Conservation (phyloP, 2,888 invertebrate species). For the Ophion ellenae region DNA sequence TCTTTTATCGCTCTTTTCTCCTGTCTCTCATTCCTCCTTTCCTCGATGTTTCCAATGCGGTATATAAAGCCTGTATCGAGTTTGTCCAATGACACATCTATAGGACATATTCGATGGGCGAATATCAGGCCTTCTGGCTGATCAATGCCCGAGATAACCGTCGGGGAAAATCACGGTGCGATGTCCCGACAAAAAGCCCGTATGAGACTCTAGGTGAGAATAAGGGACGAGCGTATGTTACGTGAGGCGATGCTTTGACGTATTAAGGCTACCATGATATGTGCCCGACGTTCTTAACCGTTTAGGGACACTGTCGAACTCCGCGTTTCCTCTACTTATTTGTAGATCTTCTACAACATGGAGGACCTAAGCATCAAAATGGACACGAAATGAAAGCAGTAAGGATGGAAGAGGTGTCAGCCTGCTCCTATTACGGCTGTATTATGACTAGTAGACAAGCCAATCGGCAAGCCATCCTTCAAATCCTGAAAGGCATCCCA, state of each 20-base stretch:
- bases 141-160: constrained; percentile 77
- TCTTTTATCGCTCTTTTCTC: constrained; percentile 56
- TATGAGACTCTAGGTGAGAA: constrained; percentile 62
- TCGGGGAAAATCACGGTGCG: constrained; percentile 64
- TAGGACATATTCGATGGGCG: constrained; percentile 67
- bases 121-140: constrained; percentile 73
- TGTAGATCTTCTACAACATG: constrained; percentile 3
- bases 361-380: constrained; percentile 8
- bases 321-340: constrained; percentile 23
- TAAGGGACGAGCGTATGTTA: constrained; percentile 59
- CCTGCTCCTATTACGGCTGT: no score
- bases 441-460: no score
- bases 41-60: constrained; percentile 44
- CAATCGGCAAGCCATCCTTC: neutral
- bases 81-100: constrained; percentile 53
- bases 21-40: constrained; percentile 53
- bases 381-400: neutral
- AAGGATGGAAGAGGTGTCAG: no score
- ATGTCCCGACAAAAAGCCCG: constrained; percentile 72
- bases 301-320: constrained; percentile 41
- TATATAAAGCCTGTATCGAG: constrained; percentile 32
- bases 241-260: constrained; percentile 65
- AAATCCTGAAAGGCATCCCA: constrained; percentile 1
- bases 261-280: constrained; percentile 44
- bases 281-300: constrained; percentile 19